These are phyloP conservation scores for Balanococcus diminutus DNA, from an alignment of 2,888 invertebrate genomes.

Conservation along the genomic window DNA sequence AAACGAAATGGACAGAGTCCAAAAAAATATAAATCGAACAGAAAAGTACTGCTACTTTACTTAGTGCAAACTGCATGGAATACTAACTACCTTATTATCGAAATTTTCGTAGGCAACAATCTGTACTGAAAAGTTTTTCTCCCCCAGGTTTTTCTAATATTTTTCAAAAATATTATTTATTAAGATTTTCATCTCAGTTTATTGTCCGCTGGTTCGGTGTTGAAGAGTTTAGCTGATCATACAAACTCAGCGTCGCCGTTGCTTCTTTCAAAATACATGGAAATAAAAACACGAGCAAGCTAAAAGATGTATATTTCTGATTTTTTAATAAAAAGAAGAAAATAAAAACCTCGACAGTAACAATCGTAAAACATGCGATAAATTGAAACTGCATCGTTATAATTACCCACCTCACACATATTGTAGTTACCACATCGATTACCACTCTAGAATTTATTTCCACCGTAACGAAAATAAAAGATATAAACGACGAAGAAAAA, in stretches of 20 bases:
- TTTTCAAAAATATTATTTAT: constrained; percentile 3
- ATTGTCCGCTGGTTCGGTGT: too few relatives aligned
- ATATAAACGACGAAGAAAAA: not conserved
- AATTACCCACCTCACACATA: not conserved
- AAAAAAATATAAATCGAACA: too few relatives aligned
- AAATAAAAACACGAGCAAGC: not conserved
- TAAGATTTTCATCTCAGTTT: not conserved
- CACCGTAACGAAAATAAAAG: constrained; percentile 4
- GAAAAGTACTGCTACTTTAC: too few relatives aligned
- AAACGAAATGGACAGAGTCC: too few relatives aligned
- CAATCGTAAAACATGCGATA: not conserved
- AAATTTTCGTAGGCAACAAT: constrained; percentile 40
- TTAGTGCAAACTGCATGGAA: constrained; percentile 27
- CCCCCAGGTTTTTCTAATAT: not conserved
- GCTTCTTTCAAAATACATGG: too few relatives aligned
- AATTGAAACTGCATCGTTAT: not conserved
- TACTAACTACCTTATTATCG: constrained; percentile 37
- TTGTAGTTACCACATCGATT: not conserved
- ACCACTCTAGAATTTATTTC: not conserved
- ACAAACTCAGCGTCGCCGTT: too few relatives aligned
- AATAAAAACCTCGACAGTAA: not conserved
- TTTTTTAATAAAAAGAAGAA: not conserved
- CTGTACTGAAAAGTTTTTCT: constrained; percentile 26
- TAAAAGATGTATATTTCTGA: constrained; percentile 19
- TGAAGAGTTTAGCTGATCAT: too few relatives aligned